Evolutionary conservation across 2,113 vertebrate genomes (phyloP).

Genomic region (Alouatta palliata): DNA sequence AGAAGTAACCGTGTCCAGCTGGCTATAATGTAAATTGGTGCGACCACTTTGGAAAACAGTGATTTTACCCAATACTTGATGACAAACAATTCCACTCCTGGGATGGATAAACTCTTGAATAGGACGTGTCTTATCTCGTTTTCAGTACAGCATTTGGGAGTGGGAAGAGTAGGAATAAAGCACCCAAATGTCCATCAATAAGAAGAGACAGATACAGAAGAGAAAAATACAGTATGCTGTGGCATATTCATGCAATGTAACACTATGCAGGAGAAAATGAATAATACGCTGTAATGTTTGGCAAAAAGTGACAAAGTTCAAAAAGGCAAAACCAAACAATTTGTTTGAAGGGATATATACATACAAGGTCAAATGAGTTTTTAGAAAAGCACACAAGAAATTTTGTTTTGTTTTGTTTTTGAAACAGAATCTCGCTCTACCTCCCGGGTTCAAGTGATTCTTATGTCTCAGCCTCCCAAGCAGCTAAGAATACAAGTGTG

Average conservation of each 20-base stretch:
- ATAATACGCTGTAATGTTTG: neutral
- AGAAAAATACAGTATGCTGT: neutral
- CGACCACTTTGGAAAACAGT: neutral
- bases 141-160: neutral
- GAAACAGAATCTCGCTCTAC: rapidly evolving
- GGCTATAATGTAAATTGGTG: neutral
- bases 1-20: too few relatives aligned
- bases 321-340: neutral
- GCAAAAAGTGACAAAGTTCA: neutral
- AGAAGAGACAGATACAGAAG: neutral
- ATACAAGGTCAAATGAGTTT: neutral
- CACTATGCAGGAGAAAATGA: neutral
- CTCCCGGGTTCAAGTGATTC: too few relatives aligned
- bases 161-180: neutral
- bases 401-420: too few relatives aligned
- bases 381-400: neutral
- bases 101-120: neutral
- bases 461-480: too few relatives aligned
- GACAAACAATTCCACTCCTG: neutral
- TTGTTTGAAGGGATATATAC: neutral
- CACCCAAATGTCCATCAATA: neutral
- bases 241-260: neutral
- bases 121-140: neutral
- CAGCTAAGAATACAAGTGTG: too few relatives aligned
- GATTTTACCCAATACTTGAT: neutral